These are phyloP conservation scores for Chymomyza amoena DNA, from an alignment of 2,888 invertebrate genomes.

Conservation along the genomic window DNA sequence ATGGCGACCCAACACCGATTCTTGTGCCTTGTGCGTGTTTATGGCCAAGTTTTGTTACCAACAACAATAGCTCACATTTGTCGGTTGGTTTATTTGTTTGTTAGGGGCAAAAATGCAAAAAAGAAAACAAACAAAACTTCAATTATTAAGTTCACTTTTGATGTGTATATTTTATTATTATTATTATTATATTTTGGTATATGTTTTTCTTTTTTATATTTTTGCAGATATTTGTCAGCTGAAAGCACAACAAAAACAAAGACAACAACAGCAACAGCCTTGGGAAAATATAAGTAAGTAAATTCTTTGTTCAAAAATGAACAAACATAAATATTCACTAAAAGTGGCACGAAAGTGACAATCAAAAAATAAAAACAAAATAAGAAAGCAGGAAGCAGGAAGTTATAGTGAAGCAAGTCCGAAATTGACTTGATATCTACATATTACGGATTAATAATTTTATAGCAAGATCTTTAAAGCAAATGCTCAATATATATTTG, in stretches of 20 bases:
- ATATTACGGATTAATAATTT: too few species aligned
- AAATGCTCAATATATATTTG: background rate
- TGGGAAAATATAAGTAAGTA: slow-evolving; percentile 42
- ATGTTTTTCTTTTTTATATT: slow-evolving; percentile 2
- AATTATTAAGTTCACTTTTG: slow-evolving; percentile 58
- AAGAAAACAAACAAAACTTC: slow-evolving; percentile 39
- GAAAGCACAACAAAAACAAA: background rate
- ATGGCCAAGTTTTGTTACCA: slow-evolving; percentile 40
- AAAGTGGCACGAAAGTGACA: background rate
- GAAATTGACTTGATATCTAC: too few species aligned
- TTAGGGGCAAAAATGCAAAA: background rate
- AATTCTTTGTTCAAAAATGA: background rate
- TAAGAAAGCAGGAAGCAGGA: too few species aligned
- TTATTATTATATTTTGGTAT: background rate
- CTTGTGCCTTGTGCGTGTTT: slow-evolving; percentile 69
- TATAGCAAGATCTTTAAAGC: too few species aligned
- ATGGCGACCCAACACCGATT: slow-evolving; percentile 60
- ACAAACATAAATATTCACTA: background rate
- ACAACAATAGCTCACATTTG: slow-evolving; percentile 6
- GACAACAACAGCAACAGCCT: slow-evolving; percentile 22
- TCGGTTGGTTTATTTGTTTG: background rate
- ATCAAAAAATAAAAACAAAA: too few species aligned
- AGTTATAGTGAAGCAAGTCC: too few species aligned
- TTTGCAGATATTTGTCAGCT: slow-evolving; percentile 32
- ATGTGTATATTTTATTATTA: background rate